Percentiles rank a stretch among this genome's conserved stretches.
phyloP scores from a whole-genome alignment of 2,113 vertebrate genomes.

The Bufo bufo region DNA sequence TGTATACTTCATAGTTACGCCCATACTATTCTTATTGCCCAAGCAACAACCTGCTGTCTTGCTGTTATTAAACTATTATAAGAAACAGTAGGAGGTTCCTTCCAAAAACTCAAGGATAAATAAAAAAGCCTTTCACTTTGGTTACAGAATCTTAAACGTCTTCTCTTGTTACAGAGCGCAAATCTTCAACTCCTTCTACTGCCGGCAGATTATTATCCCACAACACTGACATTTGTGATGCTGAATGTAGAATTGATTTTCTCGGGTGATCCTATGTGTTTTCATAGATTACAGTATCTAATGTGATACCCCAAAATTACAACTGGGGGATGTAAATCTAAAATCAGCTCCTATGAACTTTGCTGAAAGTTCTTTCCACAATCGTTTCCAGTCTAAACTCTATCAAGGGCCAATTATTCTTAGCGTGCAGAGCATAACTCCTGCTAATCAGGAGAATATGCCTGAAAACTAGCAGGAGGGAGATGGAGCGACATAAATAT shows the following conservation, averaged over 20 bases:
- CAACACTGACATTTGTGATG: neutral
- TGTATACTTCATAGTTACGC: neutral
- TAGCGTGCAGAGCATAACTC: conserved; percentile 21
- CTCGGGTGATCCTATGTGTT: neutral
- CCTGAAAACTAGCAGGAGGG: conserved; percentile 29
- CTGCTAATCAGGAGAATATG: conserved; percentile 44
- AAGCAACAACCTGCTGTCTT: neutral
- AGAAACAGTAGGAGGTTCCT: neutral
- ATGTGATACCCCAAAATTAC: neutral
- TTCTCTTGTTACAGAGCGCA: neutral
- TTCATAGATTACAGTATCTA: neutral
- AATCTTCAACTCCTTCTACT: neutral
- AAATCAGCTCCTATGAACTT: neutral
- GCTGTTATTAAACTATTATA: neutral
- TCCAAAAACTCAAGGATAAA: neutral
- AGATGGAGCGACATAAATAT: conserved; percentile 40
- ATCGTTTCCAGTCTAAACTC: neutral
- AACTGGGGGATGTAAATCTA: neutral
- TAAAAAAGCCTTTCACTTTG: neutral
- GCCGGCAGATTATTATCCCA: neutral
- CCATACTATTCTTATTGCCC: neutral
- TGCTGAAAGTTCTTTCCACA: neutral
- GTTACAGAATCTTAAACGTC: neutral
- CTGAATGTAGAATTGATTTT: neutral
- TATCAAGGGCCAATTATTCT: conserved; percentile 46